A percentile compares a stretch with the other conserved stretches of the same genome.
phyloP scores from a whole-genome alignment of 1,140 invertebrate species.

The Leptestheria dahalacensis region DNA sequence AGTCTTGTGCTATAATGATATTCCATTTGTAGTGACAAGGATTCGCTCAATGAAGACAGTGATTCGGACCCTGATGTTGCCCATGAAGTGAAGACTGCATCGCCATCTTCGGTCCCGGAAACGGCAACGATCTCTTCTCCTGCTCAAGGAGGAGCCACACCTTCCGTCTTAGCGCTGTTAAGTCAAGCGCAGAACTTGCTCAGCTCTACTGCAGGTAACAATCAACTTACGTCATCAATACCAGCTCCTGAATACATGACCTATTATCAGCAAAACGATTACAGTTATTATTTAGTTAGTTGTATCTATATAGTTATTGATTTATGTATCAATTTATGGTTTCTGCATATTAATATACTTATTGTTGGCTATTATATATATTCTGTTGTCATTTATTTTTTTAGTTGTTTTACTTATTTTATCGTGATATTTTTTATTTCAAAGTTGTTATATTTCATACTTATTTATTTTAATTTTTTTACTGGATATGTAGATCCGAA shows the following conservation, averaged over 20 bases:
- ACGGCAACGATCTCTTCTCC: not conserved
- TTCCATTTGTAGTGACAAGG: not conserved
- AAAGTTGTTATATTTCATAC: too few species aligned
- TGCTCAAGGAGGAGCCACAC: not conserved
- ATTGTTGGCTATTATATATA: not conserved
- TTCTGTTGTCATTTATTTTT: not conserved
- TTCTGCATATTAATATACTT: too few species aligned
- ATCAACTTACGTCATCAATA: not conserved
- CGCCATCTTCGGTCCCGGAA: not conserved
- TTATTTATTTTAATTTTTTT: too few species aligned
- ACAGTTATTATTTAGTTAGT: too few species aligned
- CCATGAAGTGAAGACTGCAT: not conserved
- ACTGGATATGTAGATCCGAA: slow-evolving; percentile 5
- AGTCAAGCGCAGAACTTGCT: slow-evolving; percentile 4
- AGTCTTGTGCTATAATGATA: too few species aligned
- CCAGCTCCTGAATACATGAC: too few species aligned
- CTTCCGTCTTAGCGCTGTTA: not conserved
- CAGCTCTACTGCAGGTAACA: slow-evolving; percentile 12
- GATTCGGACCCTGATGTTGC: not conserved
- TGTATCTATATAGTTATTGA: too few species aligned
- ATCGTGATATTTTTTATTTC: too few species aligned
- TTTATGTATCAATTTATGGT: too few species aligned
- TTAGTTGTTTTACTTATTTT: not conserved
- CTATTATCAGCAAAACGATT: too few species aligned
- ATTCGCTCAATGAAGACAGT: not conserved